Evolutionary conservation across 2,888 invertebrate species (phyloP), one percentile per base, ranked within the genome.

Genomic region (Sphecodes monilicornis): DNA sequence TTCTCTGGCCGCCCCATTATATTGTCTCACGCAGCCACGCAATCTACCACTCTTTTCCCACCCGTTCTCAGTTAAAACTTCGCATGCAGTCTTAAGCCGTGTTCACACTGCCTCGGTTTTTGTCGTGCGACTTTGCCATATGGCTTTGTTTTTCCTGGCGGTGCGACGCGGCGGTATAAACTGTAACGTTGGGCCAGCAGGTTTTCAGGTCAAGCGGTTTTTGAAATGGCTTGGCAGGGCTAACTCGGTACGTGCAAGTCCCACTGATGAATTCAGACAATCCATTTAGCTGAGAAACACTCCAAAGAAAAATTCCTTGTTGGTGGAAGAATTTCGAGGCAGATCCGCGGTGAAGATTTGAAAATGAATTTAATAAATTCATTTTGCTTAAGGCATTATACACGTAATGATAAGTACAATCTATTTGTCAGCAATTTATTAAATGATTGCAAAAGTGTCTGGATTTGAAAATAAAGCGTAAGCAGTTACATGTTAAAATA

Each of bases 1-100:
- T 18, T 66, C 36, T 66, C 60, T 29, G 8, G 29, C 60, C 64
- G 64, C 29, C 60, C 64, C 64, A 66, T 66, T 66, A 66, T 66
- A 66, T 36, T 66, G 32, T 36, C 64, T 66, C 64, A 66, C 64
- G 64, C 64, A 66, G 64, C 64, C 64, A 66, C 32, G 64, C 64
- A 66, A 66, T 36, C 64, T 22, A 66, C 64, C 22, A 66, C 22
- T 22, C 64, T 22, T 22, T 36, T 66, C 64, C 22, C 32, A 22
- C 64, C 32, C 10, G 10, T 10, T 11, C 8, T 6, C 16, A 1
- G 8, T 60, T 29, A 18, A 60, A 22, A 22, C 32, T 66, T 6
- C 11, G 3, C 36, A 11, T 36, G 64, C 32, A 66, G 22, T 66
- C 64, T 66, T 11, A 66, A 32, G 64, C 36, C 10, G 64, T 22